These are phyloP conservation scores for Philereme transversata DNA, from an alignment of 2,888 invertebrate species.

Conservation along the genomic window DNA sequence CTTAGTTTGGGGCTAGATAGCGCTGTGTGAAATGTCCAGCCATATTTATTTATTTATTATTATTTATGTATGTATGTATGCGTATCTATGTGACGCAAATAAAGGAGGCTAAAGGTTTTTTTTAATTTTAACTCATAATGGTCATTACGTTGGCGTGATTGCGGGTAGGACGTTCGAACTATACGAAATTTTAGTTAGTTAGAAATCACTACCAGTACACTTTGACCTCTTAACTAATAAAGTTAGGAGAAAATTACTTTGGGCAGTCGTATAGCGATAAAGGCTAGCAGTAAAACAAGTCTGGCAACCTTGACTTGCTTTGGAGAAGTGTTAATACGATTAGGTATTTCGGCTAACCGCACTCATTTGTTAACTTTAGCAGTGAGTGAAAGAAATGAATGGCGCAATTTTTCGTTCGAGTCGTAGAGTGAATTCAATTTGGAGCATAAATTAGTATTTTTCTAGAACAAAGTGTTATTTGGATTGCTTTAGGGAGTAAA, in stretches of 20 bases:
- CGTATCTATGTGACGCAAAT: too few relatives aligned
- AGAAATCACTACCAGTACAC: background rate
- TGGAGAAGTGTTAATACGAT: slow-evolving; percentile 28
- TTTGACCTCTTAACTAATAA: slow-evolving; percentile 7
- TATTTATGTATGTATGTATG: too few relatives aligned
- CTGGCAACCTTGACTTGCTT: slow-evolving; percentile 35
- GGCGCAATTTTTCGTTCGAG: background rate
- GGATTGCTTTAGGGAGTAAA: too few relatives aligned
- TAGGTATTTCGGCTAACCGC: slow-evolving; percentile 25
- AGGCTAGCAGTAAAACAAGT: slow-evolving; percentile 23
- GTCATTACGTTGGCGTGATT: too few relatives aligned
- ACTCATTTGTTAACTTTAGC: slow-evolving; percentile 14
- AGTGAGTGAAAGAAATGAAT: slow-evolving; percentile 4
- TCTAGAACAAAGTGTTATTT: too few relatives aligned
- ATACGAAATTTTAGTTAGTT: too few relatives aligned
- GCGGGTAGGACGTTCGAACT: too few relatives aligned
- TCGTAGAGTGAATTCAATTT: background rate
- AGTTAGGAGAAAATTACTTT: slow-evolving; percentile 9
- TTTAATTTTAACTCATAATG: too few relatives aligned
- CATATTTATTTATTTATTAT: too few relatives aligned
- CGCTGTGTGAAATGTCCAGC: too few relatives aligned
- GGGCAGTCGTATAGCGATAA: slow-evolving; percentile 13
- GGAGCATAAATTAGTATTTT: background rate
- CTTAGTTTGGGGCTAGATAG: too few relatives aligned
- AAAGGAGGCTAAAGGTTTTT: too few relatives aligned